Base-by-base conservation (phyloP, 2,113 vertebrate species). In the Toxostoma redivivum region DNA sequence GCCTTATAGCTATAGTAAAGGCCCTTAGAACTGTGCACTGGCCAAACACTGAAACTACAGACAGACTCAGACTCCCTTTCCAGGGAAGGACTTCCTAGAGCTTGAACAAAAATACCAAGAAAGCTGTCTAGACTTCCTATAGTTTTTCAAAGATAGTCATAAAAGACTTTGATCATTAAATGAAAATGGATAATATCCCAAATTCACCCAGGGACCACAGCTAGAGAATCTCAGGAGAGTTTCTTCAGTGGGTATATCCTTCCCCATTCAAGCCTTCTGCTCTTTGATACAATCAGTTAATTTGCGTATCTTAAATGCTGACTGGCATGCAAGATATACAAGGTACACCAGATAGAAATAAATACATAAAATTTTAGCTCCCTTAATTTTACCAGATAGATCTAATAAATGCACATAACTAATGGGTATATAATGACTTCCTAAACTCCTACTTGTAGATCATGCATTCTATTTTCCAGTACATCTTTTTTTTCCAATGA, bases 371-470 rank as follows among this genome's bases (percentile, higher is more conserved):
- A 97, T 81, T 83, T 93, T 73, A 93, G 76, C 82, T 90, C n/a
- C 92, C 86, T 90, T 90, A 92, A 94, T 94, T 91, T 91, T 86
- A 92, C 71, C 60, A 86, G 93, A 51, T 94, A 97, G 77, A 97
- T 97, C 97, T 97, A 97, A 97, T 95, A 97, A 96, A 92, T 97
- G 97, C 91, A 96, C 97, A 97, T 97, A 97, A 97, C 96, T 97
- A 97, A 96, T 97, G 80, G 82, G 74, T 80, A 86, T 90, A 95
- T 95, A 97, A 97, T 96, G 92, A 97, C 92, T 95, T 95, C 79
- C 92, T 95, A 96, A 95, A 97, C 88, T 94, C 85, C 64, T 91
- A 78, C 90, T 95, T 94, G 85, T 93, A 92, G 90, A 96, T 96
- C 95, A 94, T 86, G 92, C 94, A 67, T 94, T 95, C 92, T 94